phyloP scores from a whole-genome alignment of 2,113 vertebrate species.

The Actenoides hombroni region DNA sequence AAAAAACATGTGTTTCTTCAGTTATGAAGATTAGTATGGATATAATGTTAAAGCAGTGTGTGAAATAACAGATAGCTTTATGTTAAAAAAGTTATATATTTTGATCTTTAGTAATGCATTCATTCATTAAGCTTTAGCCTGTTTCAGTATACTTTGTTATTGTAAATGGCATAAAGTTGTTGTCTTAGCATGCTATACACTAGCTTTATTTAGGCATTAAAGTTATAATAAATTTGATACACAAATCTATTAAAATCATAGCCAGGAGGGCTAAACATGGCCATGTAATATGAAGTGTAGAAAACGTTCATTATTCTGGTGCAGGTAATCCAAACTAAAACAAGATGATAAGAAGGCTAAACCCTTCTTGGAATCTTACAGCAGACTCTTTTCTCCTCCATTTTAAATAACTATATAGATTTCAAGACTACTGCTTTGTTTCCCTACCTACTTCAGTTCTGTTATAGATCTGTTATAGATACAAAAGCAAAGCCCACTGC shows the following conservation, averaged over 20 bases:
- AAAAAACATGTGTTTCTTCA: background rate
- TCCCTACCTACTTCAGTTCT: too few relatives aligned
- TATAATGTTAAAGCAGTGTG: background rate
- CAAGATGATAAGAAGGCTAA: background rate
- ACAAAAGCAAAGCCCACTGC: too few relatives aligned
- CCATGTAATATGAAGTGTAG: background rate
- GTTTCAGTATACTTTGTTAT: background rate
- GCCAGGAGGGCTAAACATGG: background rate
- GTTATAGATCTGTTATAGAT: too few relatives aligned
- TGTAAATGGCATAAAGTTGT: background rate
- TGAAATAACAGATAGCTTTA: background rate
- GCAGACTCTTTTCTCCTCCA: background rate
- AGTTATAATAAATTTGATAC: background rate
- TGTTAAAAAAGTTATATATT: background rate
- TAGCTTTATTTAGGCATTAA: background rate
- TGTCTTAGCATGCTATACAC: background rate
- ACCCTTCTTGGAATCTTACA: background rate
- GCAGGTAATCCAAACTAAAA: background rate
- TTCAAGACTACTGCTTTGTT: too few relatives aligned
- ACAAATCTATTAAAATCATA: background rate
- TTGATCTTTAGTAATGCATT: background rate
- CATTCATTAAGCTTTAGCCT: background rate
- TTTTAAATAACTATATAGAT: background rate
- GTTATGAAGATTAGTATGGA: background rate
- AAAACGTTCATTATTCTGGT: background rate